phyloP scores from a whole-genome alignment of 2,797 vertebrate genomes.

The Phylloscopus collybita region DNA sequence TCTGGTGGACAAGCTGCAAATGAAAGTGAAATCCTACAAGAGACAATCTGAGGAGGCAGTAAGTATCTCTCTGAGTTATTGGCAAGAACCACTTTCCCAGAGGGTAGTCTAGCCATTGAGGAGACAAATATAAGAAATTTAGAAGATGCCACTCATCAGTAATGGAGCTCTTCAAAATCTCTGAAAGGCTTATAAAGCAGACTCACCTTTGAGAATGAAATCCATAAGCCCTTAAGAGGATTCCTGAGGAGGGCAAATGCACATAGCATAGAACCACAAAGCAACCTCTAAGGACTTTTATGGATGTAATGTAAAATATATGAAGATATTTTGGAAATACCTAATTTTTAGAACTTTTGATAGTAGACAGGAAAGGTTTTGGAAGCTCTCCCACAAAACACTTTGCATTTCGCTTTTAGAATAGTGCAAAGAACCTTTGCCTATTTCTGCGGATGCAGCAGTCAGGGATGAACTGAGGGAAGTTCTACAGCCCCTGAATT shows the following conservation, averaged over 20 bases:
- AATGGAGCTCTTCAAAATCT: not conserved
- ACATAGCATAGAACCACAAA: not conserved
- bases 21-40: no score
- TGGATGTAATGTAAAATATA: not conserved
- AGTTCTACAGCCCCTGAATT: not conserved
- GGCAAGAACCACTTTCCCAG: not conserved
- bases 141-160: rapidly evolving
- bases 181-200: not conserved
- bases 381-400: not conserved
- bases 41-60: conserved; percentile 56
- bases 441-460: not conserved
- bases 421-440: not conserved
- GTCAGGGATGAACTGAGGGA: not conserved
- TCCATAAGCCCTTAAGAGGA: rapidly evolving
- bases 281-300: not conserved
- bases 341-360: not conserved
- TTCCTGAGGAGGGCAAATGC: not conserved
- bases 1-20: no score
- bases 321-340: not conserved
- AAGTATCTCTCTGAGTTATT: not conserved
- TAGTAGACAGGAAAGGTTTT: not conserved
- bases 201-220: not conserved
- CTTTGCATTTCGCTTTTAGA: not conserved
- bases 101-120: not conserved
- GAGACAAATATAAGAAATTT: not conserved